phyloP scores from a whole-genome alignment of 2,113 vertebrate species.

The Ahaetulla prasina region DNA sequence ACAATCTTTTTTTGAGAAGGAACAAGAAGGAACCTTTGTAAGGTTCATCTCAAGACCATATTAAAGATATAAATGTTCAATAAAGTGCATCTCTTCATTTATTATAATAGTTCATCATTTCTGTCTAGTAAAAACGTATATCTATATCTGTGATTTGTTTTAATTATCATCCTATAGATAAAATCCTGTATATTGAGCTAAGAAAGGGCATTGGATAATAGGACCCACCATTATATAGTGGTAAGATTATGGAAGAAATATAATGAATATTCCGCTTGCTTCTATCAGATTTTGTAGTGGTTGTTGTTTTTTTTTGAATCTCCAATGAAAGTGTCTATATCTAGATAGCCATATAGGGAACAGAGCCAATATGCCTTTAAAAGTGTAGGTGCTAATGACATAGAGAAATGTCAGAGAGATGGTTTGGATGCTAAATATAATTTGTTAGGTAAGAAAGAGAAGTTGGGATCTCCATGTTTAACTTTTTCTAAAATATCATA shows the following conservation, averaged over 20 bases:
- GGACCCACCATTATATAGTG: background rate
- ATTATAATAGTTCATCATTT: background rate
- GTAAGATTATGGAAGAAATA: background rate
- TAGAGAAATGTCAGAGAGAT: conserved; percentile 11
- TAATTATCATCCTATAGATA: background rate
- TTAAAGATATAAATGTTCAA: conserved; percentile 8
- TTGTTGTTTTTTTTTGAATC: background rate
- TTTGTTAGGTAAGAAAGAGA: conserved; percentile 18
- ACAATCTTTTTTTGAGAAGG: conserved; percentile 23
- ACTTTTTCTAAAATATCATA: conserved; percentile 12
- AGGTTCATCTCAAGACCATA: conserved; percentile 6
- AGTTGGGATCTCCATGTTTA: background rate
- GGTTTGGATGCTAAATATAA: conserved; percentile 16
- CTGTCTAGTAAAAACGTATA: background rate
- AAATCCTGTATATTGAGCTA: background rate
- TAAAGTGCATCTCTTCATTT: background rate
- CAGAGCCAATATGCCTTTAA: background rate
- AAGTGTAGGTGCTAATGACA: background rate
- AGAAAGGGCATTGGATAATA: background rate
- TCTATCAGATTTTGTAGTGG: background rate
- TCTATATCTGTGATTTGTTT: background rate
- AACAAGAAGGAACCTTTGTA: background rate
- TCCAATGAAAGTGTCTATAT: background rate
- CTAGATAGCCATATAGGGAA: background rate
- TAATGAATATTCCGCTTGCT: background rate